Evolutionary conservation across 2,797 vertebrate genomes (phyloP).

Genomic region (Caiman crocodilus): DNA sequence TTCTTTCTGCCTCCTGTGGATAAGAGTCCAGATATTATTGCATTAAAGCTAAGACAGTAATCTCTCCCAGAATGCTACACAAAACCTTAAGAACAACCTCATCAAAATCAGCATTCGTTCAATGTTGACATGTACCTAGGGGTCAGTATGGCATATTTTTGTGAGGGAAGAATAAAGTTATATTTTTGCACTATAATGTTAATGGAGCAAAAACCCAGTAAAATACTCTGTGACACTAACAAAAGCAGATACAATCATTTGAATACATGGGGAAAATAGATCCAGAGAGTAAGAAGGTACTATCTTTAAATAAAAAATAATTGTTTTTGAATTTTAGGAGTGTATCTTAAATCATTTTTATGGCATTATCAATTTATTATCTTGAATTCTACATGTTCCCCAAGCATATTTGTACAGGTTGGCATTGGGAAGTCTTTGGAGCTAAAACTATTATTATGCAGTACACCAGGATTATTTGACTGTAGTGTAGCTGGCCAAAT

Average conservation of each 20-base stretch:
- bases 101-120: not conserved
- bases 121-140: not conserved
- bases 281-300: not conserved
- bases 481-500: not conserved
- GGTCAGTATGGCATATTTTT: not conserved
- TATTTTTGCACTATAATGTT: not conserved
- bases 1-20: not conserved
- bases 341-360: not conserved
- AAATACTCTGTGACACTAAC: not conserved
- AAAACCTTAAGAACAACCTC: not conserved
- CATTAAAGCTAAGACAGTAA: not conserved
- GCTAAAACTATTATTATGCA: not conserved
- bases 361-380: not conserved
- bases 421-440: rapidly evolving
- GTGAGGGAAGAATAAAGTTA: not conserved
- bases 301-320: not conserved
- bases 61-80: not conserved
- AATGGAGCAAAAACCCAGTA: not conserved
- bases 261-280: not conserved
- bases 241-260: not conserved
- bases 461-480: not conserved
- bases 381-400: not conserved
- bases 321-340: not conserved
- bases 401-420: not conserved
- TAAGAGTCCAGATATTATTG: not conserved